Evolutionary conservation across 1,140 invertebrate species (phyloP), one percentile per base, ranked within the genome.

Genomic region (Drosophila punjabiensis): DNA sequence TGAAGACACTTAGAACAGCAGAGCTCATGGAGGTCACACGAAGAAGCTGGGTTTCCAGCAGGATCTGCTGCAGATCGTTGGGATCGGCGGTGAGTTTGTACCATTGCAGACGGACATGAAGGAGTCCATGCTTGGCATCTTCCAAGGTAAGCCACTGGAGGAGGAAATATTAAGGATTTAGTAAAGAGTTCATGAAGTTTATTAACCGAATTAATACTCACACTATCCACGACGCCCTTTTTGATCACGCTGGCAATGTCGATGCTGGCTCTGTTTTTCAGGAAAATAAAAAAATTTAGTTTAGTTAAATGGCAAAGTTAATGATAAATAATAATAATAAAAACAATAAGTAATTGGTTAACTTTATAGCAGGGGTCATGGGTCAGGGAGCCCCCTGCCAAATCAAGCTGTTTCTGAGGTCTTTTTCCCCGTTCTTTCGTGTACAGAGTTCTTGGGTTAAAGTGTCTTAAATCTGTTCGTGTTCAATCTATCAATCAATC

Each of bases 141-240:
- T 99, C 98, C 70, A 99, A 94, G 1, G 97, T 97, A 58, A 98
- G 94, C 98, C 98, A 99, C 97, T 98, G 85, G 5, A 93, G 94
- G 81, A 78, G 5, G 10, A 14, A 20, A 11, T 33, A 20, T 10
- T 20, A 50, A n/a, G 3, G 2, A 28, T 37, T 33, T 6, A 63
- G 0, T 45, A 18, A 4, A 0, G 1, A 35, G 0, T 11, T 4
- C 0, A 5, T 13, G 2, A 18, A 13, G 0, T 1, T 43, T 5
- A 1, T 24, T 24, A 43, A 48, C 9, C 4, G 32, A 1, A 18
- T 5, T 9, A 56, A 59, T 73, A 94, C 94, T 95, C 92, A 96
- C 96, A 64, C 95, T 95, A 93, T 96, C 96, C 58, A 95, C 93
- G 59, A 94, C 93, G 67, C 96, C 96, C 83, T 95, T 96, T 78